These are phyloP conservation scores for Drosophila kepulauana DNA, from an alignment of 1,140 invertebrate genomes.

Conservation along the genomic window DNA sequence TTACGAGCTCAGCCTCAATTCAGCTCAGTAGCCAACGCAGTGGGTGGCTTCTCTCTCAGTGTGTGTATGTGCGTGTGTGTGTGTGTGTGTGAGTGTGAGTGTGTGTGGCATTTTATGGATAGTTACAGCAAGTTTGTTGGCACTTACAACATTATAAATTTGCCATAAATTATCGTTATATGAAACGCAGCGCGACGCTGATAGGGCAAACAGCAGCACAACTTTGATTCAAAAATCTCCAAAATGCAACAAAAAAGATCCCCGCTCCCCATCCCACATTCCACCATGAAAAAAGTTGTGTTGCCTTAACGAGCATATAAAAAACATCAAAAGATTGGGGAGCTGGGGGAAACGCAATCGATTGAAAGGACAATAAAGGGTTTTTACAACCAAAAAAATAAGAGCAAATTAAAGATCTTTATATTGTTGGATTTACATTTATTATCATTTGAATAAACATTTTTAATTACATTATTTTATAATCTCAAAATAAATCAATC, in stretches of 20 bases:
- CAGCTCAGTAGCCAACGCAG: constrained; percentile 35
- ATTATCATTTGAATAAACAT: background rate
- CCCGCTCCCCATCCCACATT: background rate
- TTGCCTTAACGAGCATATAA: constrained; percentile 19
- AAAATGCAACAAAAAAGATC: background rate
- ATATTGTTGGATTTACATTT: background rate
- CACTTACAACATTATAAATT: constrained; percentile 81
- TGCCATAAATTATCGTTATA: constrained; percentile 77
- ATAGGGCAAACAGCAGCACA: constrained; percentile 32
- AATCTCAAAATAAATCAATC: too few relatives aligned
- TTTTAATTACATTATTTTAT: background rate
- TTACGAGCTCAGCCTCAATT: constrained; percentile 67
- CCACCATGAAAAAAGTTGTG: background rate
- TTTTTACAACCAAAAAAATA: background rate
- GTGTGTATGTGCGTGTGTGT: too few relatives aligned
- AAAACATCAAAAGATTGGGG: background rate
- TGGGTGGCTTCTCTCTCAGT: constrained; percentile 29
- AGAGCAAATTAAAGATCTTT: background rate
- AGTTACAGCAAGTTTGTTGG: constrained; percentile 80
- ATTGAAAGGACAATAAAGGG: background rate
- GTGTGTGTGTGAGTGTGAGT: constrained; percentile 12
- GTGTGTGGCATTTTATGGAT: constrained; percentile 64
- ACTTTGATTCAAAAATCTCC: constrained; percentile 47
- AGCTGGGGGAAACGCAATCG: background rate
- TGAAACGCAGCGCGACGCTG: constrained; percentile 55